A percentile compares a stretch with the other conserved stretches of the same genome.
These are phyloP conservation scores for Hemiprocne comata DNA, from an alignment of 2,113 vertebrate species.

Conservation along the genomic window DNA sequence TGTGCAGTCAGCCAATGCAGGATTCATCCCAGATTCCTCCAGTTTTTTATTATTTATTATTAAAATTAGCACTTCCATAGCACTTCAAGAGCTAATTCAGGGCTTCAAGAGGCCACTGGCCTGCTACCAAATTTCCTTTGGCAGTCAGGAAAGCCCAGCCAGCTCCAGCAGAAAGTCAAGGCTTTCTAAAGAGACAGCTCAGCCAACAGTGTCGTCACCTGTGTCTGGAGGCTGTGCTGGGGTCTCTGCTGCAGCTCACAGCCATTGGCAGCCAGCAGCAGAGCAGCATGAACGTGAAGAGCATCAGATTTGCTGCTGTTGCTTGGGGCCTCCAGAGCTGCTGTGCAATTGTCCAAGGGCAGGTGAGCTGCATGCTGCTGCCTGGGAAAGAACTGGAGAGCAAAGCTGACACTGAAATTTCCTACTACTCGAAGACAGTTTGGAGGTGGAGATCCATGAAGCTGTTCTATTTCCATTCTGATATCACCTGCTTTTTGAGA, in stretches of 20 bases:
- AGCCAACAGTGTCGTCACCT: slow-evolving; percentile 15
- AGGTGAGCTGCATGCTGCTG: background rate
- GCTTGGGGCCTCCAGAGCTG: background rate
- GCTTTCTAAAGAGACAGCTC: background rate
- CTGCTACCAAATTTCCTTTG: background rate
- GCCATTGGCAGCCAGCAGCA: background rate
- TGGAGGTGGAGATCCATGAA: background rate
- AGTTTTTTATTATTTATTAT: background rate
- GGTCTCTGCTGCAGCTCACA: background rate
- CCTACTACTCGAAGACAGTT: background rate
- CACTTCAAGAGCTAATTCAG: slow-evolving; percentile 3
- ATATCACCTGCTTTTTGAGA: background rate
- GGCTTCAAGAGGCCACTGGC: slow-evolving; percentile 18
- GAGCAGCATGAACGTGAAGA: background rate
- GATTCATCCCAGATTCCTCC: background rate
- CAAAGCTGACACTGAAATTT: background rate
- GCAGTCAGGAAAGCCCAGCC: background rate
- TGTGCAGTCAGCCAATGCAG: accelerated
- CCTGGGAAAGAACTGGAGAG: background rate
- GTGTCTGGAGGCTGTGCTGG: background rate
- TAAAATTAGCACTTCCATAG: slow-evolving; percentile 21
- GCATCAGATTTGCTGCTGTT: slow-evolving; percentile 24
- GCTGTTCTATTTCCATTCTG: background rate
- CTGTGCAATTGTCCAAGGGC: background rate
- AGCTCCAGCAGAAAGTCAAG: background rate